These are phyloP conservation scores for Orius insidiosus DNA, from an alignment of 1,140 invertebrate genomes.

Conservation along the genomic window DNA sequence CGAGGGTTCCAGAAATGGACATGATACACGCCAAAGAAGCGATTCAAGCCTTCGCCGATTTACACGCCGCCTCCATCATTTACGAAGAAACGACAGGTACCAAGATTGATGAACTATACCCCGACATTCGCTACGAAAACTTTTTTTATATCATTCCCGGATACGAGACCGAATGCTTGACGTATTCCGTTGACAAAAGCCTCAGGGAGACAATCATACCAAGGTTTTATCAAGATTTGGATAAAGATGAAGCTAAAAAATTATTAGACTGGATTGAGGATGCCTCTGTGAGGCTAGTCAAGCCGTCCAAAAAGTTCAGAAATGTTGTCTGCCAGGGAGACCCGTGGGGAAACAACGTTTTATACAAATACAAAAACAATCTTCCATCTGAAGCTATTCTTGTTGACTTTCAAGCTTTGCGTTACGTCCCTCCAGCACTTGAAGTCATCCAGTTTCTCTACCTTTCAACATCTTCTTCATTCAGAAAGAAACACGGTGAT, in stretches of 20 bases:
- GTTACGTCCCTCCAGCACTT: conserved; percentile 9
- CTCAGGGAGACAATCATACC: too few relatives aligned
- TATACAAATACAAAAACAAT: conserved; percentile 4
- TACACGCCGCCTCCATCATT: conserved; percentile 2
- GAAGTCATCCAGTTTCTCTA: conserved; percentile 9
- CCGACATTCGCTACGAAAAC: conserved; percentile 5
- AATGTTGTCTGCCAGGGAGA: too few relatives aligned
- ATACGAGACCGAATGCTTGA: too few relatives aligned
- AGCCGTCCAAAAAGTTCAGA: too few relatives aligned
- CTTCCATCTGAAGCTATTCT: neutral
- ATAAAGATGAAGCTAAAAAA: too few relatives aligned
- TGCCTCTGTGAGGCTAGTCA: too few relatives aligned
- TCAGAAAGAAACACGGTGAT: too few relatives aligned
- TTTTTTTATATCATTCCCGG: too few relatives aligned
- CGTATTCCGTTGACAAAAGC: neutral
- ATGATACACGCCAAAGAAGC: conserved; percentile 6
- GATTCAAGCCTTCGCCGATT: conserved; percentile 8
- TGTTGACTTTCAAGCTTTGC: conserved; percentile 9
- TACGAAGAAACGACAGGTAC: conserved; percentile 2
- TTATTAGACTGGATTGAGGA: too few relatives aligned
- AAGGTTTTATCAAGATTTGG: too few relatives aligned
- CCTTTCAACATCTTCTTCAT: neutral
- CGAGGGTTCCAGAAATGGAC: neutral
- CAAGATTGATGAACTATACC: neutral
- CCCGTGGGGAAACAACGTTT: conserved; percentile 12